These are phyloP conservation scores for Strix uralensis DNA, from an alignment of 2,113 vertebrate genomes.

Conservation along the genomic window DNA sequence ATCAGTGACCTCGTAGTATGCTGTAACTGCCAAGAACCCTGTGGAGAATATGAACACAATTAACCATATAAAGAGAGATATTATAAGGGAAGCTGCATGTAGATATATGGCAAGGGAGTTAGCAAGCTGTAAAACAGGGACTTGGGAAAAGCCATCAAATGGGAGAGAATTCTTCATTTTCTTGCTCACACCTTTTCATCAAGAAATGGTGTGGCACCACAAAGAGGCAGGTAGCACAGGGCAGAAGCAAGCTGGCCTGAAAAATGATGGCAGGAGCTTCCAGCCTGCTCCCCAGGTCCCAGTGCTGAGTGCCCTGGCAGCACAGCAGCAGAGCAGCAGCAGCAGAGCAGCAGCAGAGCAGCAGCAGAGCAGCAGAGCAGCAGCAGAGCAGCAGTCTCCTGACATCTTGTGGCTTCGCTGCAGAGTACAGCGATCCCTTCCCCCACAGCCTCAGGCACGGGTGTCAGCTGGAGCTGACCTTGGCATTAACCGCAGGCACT, in stretches of 20 bases:
- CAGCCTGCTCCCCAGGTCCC: background rate
- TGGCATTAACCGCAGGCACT: background rate
- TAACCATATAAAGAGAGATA: background rate
- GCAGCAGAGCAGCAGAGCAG: background rate
- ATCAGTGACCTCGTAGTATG: background rate
- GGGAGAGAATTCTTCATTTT: background rate
- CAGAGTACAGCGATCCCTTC: constrained; percentile 32
- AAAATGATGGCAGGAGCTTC: background rate
- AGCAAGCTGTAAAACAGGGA: background rate
- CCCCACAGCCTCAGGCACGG: background rate
- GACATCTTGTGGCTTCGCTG: constrained; percentile 58
- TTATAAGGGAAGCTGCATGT: background rate
- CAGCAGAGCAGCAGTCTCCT: constrained; percentile 29
- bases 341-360: background rate
- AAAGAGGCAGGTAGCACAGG: background rate
- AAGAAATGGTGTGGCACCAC: rapidly evolving
- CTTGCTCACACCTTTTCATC: background rate
- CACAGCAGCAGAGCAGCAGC: background rate
- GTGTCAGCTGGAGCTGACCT: constrained; percentile 30
- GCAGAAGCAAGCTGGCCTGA: background rate
- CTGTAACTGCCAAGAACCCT: background rate
- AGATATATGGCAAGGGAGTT: background rate
- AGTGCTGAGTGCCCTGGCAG: background rate
- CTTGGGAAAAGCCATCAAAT: background rate
- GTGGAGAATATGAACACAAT: background rate